A percentile compares a stretch with the other conserved stretches of the same genome.
phyloP scores from a whole-genome alignment of 2,797 vertebrate species.

The Sebastes umbrosus region DNA sequence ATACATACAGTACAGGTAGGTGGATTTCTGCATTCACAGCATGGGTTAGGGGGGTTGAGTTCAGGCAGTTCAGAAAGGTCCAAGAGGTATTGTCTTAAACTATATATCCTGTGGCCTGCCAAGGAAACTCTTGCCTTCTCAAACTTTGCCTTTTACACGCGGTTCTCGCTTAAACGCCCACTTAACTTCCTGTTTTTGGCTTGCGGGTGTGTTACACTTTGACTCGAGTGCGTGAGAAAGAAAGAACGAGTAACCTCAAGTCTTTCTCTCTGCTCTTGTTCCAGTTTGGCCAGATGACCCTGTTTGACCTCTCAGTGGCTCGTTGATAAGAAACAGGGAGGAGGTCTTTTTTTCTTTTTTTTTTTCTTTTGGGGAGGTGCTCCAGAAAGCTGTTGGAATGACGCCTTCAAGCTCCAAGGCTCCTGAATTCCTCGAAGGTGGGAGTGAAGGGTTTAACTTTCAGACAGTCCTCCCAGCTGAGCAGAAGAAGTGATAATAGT shows the following conservation, averaged over 20 bases:
- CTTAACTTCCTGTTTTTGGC: conserved; percentile 65
- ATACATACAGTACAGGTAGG: conserved; percentile 54
- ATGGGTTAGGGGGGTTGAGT: background rate
- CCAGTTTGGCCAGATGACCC: conserved; percentile 35
- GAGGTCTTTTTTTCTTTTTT: conserved; percentile 22
- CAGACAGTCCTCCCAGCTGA: conserved; percentile 29
- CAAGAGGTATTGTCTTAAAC: conserved; percentile 40
- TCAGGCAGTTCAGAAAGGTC: conserved; percentile 46
- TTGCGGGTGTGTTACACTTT: conserved; percentile 9
- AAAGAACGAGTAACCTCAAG: conserved; percentile 31
- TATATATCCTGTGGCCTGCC: conserved; percentile 45
- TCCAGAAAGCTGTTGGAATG: conserved; percentile 45
- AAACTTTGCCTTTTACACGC: conserved; percentile 2
- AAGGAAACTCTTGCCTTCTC: conserved; percentile 44
- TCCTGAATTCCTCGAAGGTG: conserved; percentile 68
- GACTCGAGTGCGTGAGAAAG: conserved; percentile 25
- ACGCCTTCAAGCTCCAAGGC: conserved; percentile 50
- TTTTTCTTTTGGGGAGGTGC: conserved; percentile 23
- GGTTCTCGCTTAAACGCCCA: conserved; percentile 34
- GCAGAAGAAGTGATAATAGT: conserved; percentile 40
- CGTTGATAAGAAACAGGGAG: conserved; percentile 60
- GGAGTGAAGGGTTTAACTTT: conserved; percentile 51
- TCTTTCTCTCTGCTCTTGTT: conserved; percentile 39
- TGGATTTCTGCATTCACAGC: conserved; percentile 26
- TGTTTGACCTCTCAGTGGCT: conserved; percentile 43